A percentile compares a stretch with the other conserved stretches of the same genome.
Evolutionary conservation across 1,140 invertebrate species (phyloP).

Genomic region (Monochamus saltuarius): DNA sequence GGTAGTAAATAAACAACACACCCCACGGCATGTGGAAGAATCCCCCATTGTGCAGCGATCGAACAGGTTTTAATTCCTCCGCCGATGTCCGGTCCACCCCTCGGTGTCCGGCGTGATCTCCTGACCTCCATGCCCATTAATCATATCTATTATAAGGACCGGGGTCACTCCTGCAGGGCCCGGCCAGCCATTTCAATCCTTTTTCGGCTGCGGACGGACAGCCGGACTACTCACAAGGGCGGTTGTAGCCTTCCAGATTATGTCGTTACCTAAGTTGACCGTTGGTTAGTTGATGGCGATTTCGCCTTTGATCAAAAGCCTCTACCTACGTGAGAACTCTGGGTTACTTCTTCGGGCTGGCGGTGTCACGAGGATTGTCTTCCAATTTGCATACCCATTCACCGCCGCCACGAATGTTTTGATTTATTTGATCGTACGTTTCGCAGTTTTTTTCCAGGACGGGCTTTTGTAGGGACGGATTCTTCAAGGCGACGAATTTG

Average conservation of each 20-base stretch:
- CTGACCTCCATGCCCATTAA: conserved; percentile 45
- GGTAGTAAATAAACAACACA: conserved; percentile 45
- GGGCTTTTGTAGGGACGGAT: conserved; percentile 8
- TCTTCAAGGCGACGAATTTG: conserved; percentile 13
- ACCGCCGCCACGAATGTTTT: conserved; percentile 34
- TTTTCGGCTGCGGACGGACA: conserved; percentile 5
- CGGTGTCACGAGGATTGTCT: conserved; percentile 33
- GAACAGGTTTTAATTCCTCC: conserved; percentile 35
- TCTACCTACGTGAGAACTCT: conserved; percentile 41
- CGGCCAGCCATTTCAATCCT: not conserved
- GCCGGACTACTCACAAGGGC: conserved; percentile 16
- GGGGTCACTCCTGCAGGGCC: conserved; percentile 27
- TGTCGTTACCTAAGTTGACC: conserved; percentile 47
- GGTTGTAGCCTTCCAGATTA: conserved; percentile 39
- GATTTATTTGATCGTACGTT: conserved; percentile 35
- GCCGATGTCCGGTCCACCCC: conserved; percentile 37
- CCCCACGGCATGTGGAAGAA: conserved; percentile 34
- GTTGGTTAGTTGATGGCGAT: conserved; percentile 34
- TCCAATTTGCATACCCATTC: conserved; percentile 39
- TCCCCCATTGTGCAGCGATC: conserved; percentile 28
- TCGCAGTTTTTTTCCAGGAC: not conserved
- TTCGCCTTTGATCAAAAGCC: conserved; percentile 33
- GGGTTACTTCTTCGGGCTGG: conserved; percentile 31
- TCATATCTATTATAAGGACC: conserved; percentile 47
- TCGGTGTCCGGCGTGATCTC: conserved; percentile 45